Evolutionary conservation across 2,888 invertebrate genomes (phyloP), one percentile per base, ranked within the genome.

Genomic region (Catotricha subobsoleta): DNA sequence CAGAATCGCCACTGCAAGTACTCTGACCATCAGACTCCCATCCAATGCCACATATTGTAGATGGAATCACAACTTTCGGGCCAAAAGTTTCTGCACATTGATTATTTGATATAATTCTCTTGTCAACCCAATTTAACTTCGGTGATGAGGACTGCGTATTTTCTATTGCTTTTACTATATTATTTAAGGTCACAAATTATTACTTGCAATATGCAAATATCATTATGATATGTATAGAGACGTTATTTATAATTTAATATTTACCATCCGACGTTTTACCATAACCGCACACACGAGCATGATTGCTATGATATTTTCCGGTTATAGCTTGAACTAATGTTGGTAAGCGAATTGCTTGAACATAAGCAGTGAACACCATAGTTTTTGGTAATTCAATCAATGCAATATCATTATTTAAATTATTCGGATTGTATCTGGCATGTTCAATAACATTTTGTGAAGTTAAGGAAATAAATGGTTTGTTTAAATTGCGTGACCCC

Each of bases 221-320:
- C n/a, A n/a, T n/a, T n/a, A n/a, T n/a, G n/a, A n/a, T n/a, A n/a
- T n/a, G n/a, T n/a, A n/a, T n/a, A n/a, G n/a, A n/a, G 10, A 8
- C 10, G 25, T 25, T 25, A 25, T 8, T 8, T 25, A 25, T 25
- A 25, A 29, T n/a, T 10, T 10, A 10, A 29, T 4, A 29, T n/a
- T 31, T 36, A 36, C 38, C 28, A 38, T 38, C 38, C 9, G 18
- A 25, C 2, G 28, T 27, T 16, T 19, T 9, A 18, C 38, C 38
- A 38, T 58, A 35, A 45, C 60, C 59, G 12, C 54, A 52, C n/a
- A 55, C 57, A 29, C 51, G 52, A 18, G 62, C 64, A 48, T 55
- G 62, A 19, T 62, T 62, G 3, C 58, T 57, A 6, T 61, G 59
- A 5, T 54, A 60, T 43, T 51, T 50, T 45, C 49, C 50, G 40